Base-by-base conservation (phyloP, 2,888 invertebrate genomes). In the Hartigia nigra region DNA sequence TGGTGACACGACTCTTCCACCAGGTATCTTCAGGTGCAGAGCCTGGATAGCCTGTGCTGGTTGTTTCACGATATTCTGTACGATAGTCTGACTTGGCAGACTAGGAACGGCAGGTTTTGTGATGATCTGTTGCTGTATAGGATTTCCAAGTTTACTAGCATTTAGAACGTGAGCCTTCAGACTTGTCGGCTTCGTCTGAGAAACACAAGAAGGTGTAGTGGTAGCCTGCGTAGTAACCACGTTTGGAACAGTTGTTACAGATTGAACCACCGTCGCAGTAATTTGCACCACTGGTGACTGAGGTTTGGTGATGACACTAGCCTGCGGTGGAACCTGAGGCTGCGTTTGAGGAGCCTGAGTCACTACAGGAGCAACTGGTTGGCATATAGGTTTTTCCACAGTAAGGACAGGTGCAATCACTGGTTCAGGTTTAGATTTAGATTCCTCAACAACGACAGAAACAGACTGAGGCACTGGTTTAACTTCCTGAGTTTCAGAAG, bases 91-190 rank as follows among this genome's bases (percentile, higher is more conserved):
- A 0, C 89, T 84, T 4, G 87, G 32, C 36, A 76, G 85, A 70
- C 80, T 85, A 1, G 91, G 86, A 12, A 87, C 81, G 3, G 85
- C 74, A 11, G 89, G 82, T 83, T 91, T 91, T 0, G 87, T 83
- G 3, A 90, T 86, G 4, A 89, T 87, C 12, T 87, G 85, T 32
- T 87, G 88, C 76, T 82, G 83, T 34, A 84, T 78, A 11, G 86
- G 86, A 69, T 85, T 87, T 2, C 81, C 88, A 31, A 89, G 82
- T 82, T 91, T 91, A 72, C 88, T 91, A 4, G 91, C 91, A 77
- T 94, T 94, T 32, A 95, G 87, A 4, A 95, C 94, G 82, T 95
- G 95, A 2, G 95, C 94, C 86, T 95, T 95, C 3, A 95, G 89
- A 9, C 94, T 94, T 32, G 94, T 94, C 0, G 94, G 93, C 81